These are phyloP conservation scores for Drosophila lacertosa DNA, from an alignment of 1,140 invertebrate species.

Conservation along the genomic window DNA sequence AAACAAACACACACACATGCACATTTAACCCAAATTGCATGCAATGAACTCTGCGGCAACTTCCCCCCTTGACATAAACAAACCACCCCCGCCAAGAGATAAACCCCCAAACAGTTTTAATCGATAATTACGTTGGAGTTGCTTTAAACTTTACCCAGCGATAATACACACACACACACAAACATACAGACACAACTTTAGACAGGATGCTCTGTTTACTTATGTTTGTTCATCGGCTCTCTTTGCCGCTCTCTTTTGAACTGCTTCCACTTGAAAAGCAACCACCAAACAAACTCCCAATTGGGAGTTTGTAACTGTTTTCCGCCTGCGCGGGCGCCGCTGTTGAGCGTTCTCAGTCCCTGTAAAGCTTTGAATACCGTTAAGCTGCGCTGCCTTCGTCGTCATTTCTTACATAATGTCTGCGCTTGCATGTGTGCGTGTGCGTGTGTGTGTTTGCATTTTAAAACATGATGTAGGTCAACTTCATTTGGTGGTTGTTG, in stretches of 20 bases:
- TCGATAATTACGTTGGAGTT: constrained; percentile 70
- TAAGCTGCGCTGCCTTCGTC: constrained; percentile 50
- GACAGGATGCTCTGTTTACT: constrained; percentile 47
- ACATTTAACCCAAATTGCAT: constrained; percentile 63
- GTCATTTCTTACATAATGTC: constrained; percentile 71
- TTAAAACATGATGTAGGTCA: constrained; percentile 75
- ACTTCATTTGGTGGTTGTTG: constrained; percentile 80
- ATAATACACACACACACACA: constrained; percentile 11
- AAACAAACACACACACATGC: constrained; percentile 10
- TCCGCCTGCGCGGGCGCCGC: constrained; percentile 68
- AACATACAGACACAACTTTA: not conserved
- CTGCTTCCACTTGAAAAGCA: constrained; percentile 18
- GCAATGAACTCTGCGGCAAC: constrained; percentile 57
- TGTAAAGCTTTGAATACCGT: constrained; percentile 56
- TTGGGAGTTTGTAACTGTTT: constrained; percentile 64
- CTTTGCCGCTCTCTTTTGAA: not conserved
- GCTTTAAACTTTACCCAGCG: constrained; percentile 34
- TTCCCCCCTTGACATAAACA: constrained; percentile 8
- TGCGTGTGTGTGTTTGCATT: constrained; percentile 56
- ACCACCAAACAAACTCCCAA: constrained; percentile 65
- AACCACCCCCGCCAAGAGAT: constrained; percentile 26
- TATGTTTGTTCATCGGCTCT: constrained; percentile 6
- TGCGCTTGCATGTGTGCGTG: constrained; percentile 8
- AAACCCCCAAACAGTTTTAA: constrained; percentile 54
- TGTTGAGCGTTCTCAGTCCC: constrained; percentile 39